Evolutionary conservation across 2,113 vertebrate species (phyloP), one percentile per base, ranked within the genome.

Genomic region (Stercorarius parasiticus): DNA sequence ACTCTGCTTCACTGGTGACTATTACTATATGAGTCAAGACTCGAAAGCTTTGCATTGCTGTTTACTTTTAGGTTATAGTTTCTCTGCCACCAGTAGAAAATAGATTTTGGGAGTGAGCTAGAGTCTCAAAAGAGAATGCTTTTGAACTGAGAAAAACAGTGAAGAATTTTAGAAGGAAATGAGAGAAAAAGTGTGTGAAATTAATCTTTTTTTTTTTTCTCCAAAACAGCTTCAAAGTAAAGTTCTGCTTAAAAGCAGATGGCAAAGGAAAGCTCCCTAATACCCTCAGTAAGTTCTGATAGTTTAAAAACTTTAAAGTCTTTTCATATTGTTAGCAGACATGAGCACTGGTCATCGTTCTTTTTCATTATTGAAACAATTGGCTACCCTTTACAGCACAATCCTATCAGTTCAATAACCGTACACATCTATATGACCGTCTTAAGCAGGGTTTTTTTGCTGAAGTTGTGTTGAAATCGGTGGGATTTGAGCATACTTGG

Each of bases 201-300:
- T 43, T 34, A 9, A 25, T 34, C 25, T 22, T 86, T 65, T 92
- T 45, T 93, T 25, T 88, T 66, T 91, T 45, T 93, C 27, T 88
- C 91, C 47, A n/a, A 84, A 97, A 77, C 97, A 99, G 99, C 93
- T 99, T 99, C 95, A 98, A 97, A 90, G 99, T 99, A 12, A 99
- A 98, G 88, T 99, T 99, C 98, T 99, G 99, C 96, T 98, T 99
- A 91, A 99, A 98, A 96, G 99, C 99, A 4, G 98, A 98, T 40
- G 99, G 99, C 70, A 98, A 95, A 91, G 98, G 99, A 90, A 98
- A 98, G 36, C 98, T 99, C 23, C 93, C 97, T 0, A 82, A 50
- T 36, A 96, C 97, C 11, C 98, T 99, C 59, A 98, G 99, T 99
- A 97, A 99, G 99, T 99, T 90, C 29, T 93, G 43, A 67, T 91